phyloP scores from a whole-genome alignment of 2,113 vertebrate species.

The Lepidothrix coronata region DNA sequence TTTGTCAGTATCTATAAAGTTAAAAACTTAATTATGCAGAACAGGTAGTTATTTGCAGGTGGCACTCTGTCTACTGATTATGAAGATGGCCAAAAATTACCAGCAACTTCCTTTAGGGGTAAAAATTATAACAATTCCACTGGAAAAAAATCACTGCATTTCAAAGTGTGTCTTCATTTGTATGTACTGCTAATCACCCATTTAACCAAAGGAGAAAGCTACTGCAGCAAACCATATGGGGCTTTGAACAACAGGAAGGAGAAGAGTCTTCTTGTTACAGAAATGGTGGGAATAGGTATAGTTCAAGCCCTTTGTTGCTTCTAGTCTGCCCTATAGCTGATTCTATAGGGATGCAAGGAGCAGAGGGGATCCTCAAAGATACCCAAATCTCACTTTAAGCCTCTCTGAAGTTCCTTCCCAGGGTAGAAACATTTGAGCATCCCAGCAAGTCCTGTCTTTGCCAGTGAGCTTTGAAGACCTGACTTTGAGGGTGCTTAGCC shows the following conservation, averaged over 20 bases:
- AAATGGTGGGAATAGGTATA: neutral
- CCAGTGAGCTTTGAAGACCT: neutral
- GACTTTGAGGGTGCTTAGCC: neutral
- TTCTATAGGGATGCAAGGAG: neutral
- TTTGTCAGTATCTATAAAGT: neutral
- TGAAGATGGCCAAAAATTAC: neutral
- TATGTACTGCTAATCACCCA: neutral
- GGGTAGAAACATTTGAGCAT: neutral
- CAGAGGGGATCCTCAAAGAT: neutral
- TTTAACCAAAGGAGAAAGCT: neutral
- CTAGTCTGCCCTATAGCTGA: neutral
- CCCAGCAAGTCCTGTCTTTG: neutral
- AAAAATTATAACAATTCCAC: neutral
- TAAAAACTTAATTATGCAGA: conserved; percentile 24
- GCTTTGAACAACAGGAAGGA: neutral
- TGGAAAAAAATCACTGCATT: neutral
- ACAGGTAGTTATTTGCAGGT: neutral
- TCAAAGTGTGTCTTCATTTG: neutral
- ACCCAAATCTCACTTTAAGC: neutral
- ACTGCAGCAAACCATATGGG: neutral
- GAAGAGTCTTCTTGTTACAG: neutral
- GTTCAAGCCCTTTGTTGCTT: neutral
- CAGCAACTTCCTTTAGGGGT: neutral
- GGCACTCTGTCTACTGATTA: neutral
- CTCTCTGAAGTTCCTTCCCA: neutral